Percentiles rank a stretch among this genome's conserved stretches.
phyloP scores from a whole-genome alignment of 2,888 invertebrate genomes.

The Holacanthella duospinosa region DNA sequence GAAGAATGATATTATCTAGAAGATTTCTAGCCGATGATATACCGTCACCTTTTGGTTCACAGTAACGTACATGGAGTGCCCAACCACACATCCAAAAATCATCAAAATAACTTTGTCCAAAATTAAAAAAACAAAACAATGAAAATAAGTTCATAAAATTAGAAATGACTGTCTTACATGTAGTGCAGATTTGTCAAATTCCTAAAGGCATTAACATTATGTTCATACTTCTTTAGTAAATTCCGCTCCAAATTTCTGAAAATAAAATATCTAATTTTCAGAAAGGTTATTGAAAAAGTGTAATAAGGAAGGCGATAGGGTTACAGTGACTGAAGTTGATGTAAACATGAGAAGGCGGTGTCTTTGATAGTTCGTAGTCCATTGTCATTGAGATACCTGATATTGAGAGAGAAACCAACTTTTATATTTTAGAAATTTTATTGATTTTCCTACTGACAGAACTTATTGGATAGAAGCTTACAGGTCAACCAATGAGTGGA shows the following conservation, averaged over 20 bases:
- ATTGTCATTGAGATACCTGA: slow-evolving; percentile 47
- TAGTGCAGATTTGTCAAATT: slow-evolving; percentile 32
- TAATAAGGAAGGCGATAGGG: slow-evolving; percentile 26
- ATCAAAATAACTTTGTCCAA: slow-evolving; percentile 48
- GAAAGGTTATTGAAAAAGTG: neutral
- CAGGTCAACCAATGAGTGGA: slow-evolving; percentile 44
- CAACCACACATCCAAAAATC: slow-evolving; percentile 50
- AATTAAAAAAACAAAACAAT: neutral
- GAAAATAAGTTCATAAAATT: too few species aligned
- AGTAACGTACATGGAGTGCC: slow-evolving; percentile 48
- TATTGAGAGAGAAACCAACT: neutral
- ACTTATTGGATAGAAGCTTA: slow-evolving; percentile 42
- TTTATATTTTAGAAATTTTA: neutral
- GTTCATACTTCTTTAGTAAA: slow-evolving; percentile 27
- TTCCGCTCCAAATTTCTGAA: slow-evolving; percentile 31
- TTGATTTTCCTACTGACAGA: too few species aligned
- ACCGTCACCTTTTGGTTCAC: slow-evolving; percentile 52
- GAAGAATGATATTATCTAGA: slow-evolving; percentile 45
- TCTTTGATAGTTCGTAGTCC: slow-evolving; percentile 41
- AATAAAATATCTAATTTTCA: neutral
- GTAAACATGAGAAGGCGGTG: slow-evolving; percentile 42
- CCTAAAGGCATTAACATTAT: slow-evolving; percentile 22
- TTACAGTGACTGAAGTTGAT: slow-evolving; percentile 45
- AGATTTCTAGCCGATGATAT: slow-evolving; percentile 51
- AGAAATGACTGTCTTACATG: too few species aligned